Percentiles rank a stretch among this genome's conserved stretches.
Conservation (phyloP, 2,888 invertebrate genomes). For the Melipona bicolor region DNA sequence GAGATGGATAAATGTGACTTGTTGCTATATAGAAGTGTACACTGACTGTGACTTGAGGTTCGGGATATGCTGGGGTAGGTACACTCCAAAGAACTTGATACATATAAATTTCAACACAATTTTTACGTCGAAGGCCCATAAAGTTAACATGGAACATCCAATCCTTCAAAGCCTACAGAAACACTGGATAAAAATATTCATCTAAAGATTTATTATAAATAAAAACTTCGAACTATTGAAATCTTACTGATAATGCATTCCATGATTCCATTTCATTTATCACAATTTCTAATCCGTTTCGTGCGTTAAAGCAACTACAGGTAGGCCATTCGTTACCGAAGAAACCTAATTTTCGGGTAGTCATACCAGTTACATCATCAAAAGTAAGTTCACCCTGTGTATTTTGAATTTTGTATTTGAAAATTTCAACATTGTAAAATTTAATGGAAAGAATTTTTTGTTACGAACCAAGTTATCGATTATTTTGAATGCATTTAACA, state of each 20-base stretch:
- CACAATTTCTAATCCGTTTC: constrained; percentile 57
- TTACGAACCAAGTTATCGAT: constrained; percentile 58
- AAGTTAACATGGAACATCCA: constrained; percentile 73
- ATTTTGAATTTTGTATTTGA: constrained; percentile 9
- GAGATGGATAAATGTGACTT: constrained; percentile 43
- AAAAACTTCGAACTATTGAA: not conserved
- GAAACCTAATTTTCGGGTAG: constrained; percentile 32
- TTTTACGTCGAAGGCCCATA: constrained; percentile 54
- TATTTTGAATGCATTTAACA: constrained; percentile 51
- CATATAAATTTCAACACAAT: constrained; percentile 62
- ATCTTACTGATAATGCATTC: constrained; percentile 71
- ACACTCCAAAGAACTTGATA: constrained; percentile 83
- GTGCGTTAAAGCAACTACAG: constrained; percentile 55
- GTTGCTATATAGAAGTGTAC: constrained; percentile 83
- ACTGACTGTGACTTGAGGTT: constrained; percentile 84
- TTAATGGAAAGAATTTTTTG: not conserved
- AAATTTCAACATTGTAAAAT: not conserved
- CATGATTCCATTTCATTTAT: constrained; percentile 72
- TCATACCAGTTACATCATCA: not conserved
- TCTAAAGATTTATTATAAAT: not conserved
- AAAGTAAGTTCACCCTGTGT: constrained; percentile 23
- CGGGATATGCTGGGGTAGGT: constrained; percentile 83
- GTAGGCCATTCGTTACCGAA: constrained; percentile 66
- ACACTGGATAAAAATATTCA: constrained; percentile 9
- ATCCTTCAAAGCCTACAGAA: constrained; percentile 65